Conservation (phyloP, 2,113 vertebrate genomes). For the Semnornis frantzii region DNA sequence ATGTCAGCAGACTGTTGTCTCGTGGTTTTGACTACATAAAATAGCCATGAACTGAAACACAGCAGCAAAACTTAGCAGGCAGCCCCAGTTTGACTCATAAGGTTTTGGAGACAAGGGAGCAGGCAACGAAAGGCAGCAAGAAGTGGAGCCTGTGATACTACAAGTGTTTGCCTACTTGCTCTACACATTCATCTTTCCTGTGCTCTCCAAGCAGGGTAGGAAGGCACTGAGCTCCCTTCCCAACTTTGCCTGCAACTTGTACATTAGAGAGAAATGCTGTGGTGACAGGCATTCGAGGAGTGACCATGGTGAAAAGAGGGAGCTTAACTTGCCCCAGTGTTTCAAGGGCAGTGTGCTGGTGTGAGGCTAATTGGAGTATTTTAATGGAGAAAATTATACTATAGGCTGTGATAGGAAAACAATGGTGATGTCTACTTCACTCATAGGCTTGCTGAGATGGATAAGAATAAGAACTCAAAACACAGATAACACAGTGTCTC, state of each 20-base stretch:
- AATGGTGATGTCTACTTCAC: too few species aligned
- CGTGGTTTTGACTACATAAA: background rate
- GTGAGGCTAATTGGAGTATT: too few species aligned
- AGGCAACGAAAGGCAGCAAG: background rate
- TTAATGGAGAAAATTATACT: too few species aligned
- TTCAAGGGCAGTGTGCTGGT: background rate
- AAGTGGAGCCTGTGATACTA: background rate
- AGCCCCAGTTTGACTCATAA: background rate
- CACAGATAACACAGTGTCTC: too few species aligned
- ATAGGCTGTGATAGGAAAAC: too few species aligned
- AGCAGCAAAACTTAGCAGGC: background rate
- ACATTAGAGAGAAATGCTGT: background rate
- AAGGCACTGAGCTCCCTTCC: background rate
- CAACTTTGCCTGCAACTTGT: background rate
- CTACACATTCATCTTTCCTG: fast-evolving
- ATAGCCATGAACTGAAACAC: background rate
- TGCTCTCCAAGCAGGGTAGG: background rate
- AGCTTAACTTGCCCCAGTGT: background rate
- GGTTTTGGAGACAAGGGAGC: background rate
- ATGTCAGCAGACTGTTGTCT: background rate
- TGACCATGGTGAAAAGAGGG: background rate
- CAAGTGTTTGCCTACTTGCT: background rate
- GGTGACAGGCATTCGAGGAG: fast-evolving
- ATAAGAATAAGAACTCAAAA: too few species aligned
- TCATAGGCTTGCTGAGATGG: too few species aligned